Evolutionary conservation across 2,113 vertebrate species (phyloP), one percentile per base, ranked within the genome.

Genomic region (Coptodon rendalli): DNA sequence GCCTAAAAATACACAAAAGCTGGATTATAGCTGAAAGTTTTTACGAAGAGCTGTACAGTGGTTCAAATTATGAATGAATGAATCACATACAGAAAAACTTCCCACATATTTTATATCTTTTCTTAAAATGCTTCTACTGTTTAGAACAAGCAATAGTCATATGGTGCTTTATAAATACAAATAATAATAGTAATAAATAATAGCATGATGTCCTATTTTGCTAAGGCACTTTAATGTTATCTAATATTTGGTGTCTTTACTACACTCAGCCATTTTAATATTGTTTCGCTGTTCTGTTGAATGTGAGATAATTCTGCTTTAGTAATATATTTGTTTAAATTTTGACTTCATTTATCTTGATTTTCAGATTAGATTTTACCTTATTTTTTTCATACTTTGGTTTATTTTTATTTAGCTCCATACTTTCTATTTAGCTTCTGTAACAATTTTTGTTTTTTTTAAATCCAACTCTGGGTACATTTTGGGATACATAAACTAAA

Each of bases 371-470:
- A 27, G 7, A 14, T 24, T 43, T 71, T 24, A 68, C 11, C 1
- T 43, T 43, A 43, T 71, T 68, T 68, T 22, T 38, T 38, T 71
- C 36, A 71, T 4, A 24, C 16, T 71, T 3, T 43, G 4, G 36
- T 40, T 68, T 0, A 71, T 43, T 71, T 66, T 24, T 71, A 43
- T 24, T 43, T 40, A 43, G 12, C 36, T 43, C 13, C n/a, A 2
- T 68, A 16, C 66, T 43, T 6, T 71, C n/a, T 43, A 43, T 7
- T 16, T 43, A 40, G n/a, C n/a, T 71, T 9, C 66, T 24, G 66
- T 71, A 71, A 71, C n/a, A 4, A 0, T 7, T 36, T 7, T 7
- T n/a, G 1, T 2, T 19, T 34, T 2, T 1, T 2, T 16, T 10
- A 73, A 71, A 9, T 45, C 2, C 38, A 43, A 10, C 13, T 17